Evolutionary conservation across 2,797 vertebrate genomes (phyloP).

Genomic region (Crenichthys baileyi): DNA sequence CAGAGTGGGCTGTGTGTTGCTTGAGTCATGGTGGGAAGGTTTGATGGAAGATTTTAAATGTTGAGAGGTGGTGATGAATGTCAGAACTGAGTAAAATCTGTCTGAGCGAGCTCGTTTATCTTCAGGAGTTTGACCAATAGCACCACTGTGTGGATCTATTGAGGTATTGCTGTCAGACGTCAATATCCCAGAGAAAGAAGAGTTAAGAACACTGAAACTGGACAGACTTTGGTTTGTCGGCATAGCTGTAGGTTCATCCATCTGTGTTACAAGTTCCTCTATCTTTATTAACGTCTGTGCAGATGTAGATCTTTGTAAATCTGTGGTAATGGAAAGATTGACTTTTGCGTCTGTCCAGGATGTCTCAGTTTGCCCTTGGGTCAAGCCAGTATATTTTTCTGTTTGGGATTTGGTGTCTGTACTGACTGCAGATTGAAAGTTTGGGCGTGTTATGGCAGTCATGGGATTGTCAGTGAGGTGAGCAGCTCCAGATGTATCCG

Average conservation of each 20-base stretch:
- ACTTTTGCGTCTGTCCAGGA: slow-evolving; percentile 3
- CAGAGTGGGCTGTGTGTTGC: slow-evolving; percentile 11
- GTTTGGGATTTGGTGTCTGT: slow-evolving; percentile 18
- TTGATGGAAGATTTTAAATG: slow-evolving; percentile 24
- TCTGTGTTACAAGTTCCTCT: slow-evolving; percentile 2
- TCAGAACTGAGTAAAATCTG: slow-evolving; percentile 18
- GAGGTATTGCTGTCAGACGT: slow-evolving; percentile 12
- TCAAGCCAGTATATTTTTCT: not conserved
- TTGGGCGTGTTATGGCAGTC: slow-evolving; percentile 50
- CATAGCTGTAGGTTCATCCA: not conserved
- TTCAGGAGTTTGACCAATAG: slow-evolving; percentile 19
- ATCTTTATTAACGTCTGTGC: slow-evolving; percentile 7
- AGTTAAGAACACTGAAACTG: slow-evolving; percentile 3
- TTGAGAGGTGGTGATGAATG: slow-evolving; percentile 34
- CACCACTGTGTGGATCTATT: not conserved
- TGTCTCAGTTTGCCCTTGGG: slow-evolving; percentile 10
- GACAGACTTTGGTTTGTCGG: slow-evolving; percentile 5
- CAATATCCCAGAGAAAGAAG: slow-evolving; percentile 10
- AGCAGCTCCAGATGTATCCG: slow-evolving; percentile 79
- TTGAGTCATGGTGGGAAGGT: slow-evolving; percentile 10
- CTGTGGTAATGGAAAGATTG: not conserved
- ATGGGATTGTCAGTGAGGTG: slow-evolving; percentile 35
- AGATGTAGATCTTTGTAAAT: not conserved
- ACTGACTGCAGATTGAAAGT: slow-evolving; percentile 45
- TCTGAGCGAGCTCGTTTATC: slow-evolving; percentile 19